Evolutionary conservation across 2,113 vertebrate genomes (phyloP).

Genomic region (Eulacestoma nigropectus): DNA sequence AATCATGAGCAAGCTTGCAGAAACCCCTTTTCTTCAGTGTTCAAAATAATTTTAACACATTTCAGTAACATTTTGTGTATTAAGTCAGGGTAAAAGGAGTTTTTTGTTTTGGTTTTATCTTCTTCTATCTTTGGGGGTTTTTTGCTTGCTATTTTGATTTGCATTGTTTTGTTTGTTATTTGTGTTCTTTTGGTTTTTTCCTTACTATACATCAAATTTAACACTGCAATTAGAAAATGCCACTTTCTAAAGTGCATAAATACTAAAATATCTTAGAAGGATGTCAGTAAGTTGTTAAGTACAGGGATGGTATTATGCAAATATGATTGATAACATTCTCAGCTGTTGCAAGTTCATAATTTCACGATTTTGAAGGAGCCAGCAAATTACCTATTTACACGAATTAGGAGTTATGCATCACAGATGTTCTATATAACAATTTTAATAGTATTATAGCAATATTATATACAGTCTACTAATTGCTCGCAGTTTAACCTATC

Average conservation of each 20-base stretch:
- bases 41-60: background rate
- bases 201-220: background rate
- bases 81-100: background rate
- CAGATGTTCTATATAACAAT: background rate
- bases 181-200: background rate
- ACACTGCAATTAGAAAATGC: background rate
- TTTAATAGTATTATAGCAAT: background rate
- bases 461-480: background rate
- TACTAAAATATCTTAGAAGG: background rate
- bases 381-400: background rate
- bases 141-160: background rate
- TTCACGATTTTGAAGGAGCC: background rate
- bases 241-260: background rate
- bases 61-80: background rate
- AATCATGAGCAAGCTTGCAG: background rate
- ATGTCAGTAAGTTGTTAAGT: background rate
- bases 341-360: background rate
- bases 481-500: background rate
- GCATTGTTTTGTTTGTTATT: background rate
- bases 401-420: background rate
- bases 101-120: background rate
- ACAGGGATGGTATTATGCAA: background rate
- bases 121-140: rapidly evolving
- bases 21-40: background rate
- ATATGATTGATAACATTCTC: background rate